Percentiles rank a stretch among this genome's conserved stretches.
These are phyloP conservation scores for Falco columbarius DNA, from an alignment of 2,797 vertebrate species.

Conservation along the genomic window DNA sequence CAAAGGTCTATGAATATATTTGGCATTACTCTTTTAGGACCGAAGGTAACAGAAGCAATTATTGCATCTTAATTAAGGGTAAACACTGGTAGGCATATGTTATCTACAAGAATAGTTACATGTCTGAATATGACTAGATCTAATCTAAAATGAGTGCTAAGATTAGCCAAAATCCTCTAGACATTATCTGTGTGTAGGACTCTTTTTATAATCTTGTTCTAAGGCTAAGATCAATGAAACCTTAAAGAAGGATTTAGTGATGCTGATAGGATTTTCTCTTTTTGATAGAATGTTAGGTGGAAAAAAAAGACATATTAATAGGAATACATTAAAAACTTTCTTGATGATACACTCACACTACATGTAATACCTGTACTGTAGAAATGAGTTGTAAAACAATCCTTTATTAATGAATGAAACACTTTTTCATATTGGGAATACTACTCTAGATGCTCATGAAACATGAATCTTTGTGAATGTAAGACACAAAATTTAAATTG, in stretches of 20 bases:
- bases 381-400: background rate
- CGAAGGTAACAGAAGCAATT: conserved; percentile 63
- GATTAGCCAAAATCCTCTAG: conserved; percentile 78
- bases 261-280: conserved; percentile 77
- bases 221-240: conserved; percentile 82
- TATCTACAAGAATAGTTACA: conserved; percentile 61
- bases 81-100: conserved; percentile 57
- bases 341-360: background rate
- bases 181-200: conserved; percentile 75
- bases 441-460: background rate
- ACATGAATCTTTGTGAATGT: background rate
- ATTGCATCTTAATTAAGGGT: conserved; percentile 74
- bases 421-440: background rate
- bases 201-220: conserved; percentile 79
- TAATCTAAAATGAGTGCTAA: conserved; percentile 81
- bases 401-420: background rate
- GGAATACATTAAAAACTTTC: conserved; percentile 46
- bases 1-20: background rate
- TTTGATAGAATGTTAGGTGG: conserved; percentile 65
- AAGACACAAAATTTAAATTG: conserved; percentile 8
- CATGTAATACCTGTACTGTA: background rate
- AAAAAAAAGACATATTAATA: conserved; percentile 53
- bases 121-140: conserved; percentile 74
- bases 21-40: conserved; percentile 25
- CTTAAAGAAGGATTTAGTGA: conserved; percentile 80